phyloP scores from a whole-genome alignment of 2,113 vertebrate species.

The Lipophrys pholis region DNA sequence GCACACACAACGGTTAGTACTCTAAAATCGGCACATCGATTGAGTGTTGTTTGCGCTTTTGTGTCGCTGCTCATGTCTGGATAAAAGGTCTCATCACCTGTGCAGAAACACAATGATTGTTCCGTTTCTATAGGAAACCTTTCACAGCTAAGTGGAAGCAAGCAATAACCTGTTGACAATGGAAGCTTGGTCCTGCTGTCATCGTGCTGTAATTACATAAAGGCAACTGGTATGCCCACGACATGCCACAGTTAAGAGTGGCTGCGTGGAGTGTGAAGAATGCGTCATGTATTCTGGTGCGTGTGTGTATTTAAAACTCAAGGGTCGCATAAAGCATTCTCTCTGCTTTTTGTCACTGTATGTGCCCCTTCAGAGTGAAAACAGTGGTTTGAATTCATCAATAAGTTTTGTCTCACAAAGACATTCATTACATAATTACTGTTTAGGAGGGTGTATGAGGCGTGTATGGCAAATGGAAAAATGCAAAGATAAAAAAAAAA shows the following conservation, averaged over 20 bases:
- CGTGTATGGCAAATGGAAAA: conserved; percentile 2
- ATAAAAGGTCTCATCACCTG: conserved; percentile 56
- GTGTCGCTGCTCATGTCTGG: conserved; percentile 27
- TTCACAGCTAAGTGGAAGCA: conserved; percentile 59
- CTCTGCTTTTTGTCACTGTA: conserved; percentile 36
- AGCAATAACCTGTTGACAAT: conserved; percentile 59
- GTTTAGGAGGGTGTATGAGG: conserved; percentile 11
- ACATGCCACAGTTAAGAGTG: conserved; percentile 20
- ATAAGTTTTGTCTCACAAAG: conserved; percentile 14
- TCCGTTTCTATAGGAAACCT: conserved; percentile 48
- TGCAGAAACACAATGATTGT: conserved; percentile 42
- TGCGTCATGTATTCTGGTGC: conserved; percentile 35
- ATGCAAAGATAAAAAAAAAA: not conserved
- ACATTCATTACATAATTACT: conserved; percentile 20
- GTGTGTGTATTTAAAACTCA: conserved; percentile 47
- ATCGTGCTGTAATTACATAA: conserved; percentile 67
- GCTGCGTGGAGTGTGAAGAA: conserved; percentile 47
- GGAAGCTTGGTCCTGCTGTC: conserved; percentile 52
- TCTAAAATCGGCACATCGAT: conserved; percentile 33
- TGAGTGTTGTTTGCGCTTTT: conserved; percentile 29
- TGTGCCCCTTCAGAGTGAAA: conserved; percentile 11
- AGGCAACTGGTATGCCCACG: conserved; percentile 32
- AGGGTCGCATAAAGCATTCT: conserved; percentile 20
- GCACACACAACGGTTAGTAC: not conserved
- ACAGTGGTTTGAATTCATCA: not conserved